phyloP scores from a whole-genome alignment of 1,140 invertebrate species.

The Liolophura sinensis region DNA sequence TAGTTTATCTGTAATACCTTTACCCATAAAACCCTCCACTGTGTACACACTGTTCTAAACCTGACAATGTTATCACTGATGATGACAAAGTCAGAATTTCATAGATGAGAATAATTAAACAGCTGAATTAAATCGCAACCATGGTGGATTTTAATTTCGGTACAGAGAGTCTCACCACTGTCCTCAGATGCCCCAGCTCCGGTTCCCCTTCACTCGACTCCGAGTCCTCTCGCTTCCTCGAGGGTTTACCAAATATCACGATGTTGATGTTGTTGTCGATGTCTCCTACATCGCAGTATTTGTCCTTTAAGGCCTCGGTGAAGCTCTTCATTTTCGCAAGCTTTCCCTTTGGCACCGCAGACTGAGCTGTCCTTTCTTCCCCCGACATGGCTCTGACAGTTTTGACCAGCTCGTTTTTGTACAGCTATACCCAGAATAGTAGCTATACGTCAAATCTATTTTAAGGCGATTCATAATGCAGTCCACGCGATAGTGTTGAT shows the following conservation, averaged over 20 bases:
- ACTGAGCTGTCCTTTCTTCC: too few relatives aligned
- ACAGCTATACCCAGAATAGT: too few relatives aligned
- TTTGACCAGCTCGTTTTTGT: too few relatives aligned
- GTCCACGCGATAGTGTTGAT: too few relatives aligned
- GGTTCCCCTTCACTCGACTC: constrained; percentile 1
- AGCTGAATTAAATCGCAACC: background rate
- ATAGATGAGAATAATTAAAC: background rate
- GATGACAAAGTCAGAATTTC: background rate
- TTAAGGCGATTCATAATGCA: too few relatives aligned
- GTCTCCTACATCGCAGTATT: constrained; percentile 33
- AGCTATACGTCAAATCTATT: too few relatives aligned
- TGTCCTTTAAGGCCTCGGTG: constrained; percentile 40
- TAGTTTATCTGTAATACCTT: background rate
- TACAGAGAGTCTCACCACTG: constrained; percentile 32
- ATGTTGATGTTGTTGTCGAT: constrained; percentile 25
- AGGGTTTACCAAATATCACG: constrained; percentile 29
- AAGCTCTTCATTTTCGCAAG: constrained; percentile 30
- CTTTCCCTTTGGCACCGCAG: too few relatives aligned
- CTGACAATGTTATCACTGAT: background rate
- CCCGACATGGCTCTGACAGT: too few relatives aligned
- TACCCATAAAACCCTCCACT: too few relatives aligned
- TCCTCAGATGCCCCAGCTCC: constrained; percentile 37
- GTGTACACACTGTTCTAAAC: background rate
- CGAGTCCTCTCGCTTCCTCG: constrained; percentile 23
- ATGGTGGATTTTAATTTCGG: too few relatives aligned